Evolutionary conservation across 2,888 invertebrate genomes (phyloP).

Genomic region (Oligia latruncula): DNA sequence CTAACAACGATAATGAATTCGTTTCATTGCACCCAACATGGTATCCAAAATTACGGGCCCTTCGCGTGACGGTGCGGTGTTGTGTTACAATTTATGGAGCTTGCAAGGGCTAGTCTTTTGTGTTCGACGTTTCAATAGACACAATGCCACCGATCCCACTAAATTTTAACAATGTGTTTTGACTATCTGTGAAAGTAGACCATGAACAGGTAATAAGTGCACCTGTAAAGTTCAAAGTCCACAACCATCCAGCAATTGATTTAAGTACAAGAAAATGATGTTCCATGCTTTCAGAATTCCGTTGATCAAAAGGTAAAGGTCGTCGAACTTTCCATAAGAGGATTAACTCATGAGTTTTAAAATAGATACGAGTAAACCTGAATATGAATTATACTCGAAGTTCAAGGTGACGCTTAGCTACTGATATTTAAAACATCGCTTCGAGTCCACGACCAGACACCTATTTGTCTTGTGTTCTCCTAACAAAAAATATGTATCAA

Average conservation of each 20-base stretch:
- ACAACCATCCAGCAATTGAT: constrained; percentile 32
- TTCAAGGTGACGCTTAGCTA: constrained; percentile 81
- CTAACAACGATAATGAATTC: constrained; percentile 57
- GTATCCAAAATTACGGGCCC: constrained; percentile 71
- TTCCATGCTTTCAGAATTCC: constrained; percentile 45
- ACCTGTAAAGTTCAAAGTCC: constrained; percentile 46
- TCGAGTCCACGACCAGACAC: constrained; percentile 61
- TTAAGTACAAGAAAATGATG: constrained; percentile 23
- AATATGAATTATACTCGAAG: constrained; percentile 78
- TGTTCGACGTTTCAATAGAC: constrained; percentile 75
- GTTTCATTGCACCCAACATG: constrained; percentile 57
- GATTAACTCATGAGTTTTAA: constrained; percentile 68
- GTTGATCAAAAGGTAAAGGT: constrained; percentile 69
- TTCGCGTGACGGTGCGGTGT: constrained; percentile 79
- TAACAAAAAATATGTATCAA: constrained; percentile 69
- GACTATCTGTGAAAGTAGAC: constrained; percentile 72
- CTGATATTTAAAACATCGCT: constrained; percentile 64
- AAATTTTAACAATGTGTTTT: constrained; percentile 77
- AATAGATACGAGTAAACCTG: constrained; percentile 76
- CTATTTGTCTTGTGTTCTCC: constrained; percentile 62
- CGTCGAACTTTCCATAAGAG: constrained; percentile 69
- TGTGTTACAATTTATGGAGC: constrained; percentile 78
- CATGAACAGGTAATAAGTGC: constrained; percentile 57
- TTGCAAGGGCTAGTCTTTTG: constrained; percentile 78
- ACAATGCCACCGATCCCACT: constrained; percentile 80